Evolutionary conservation across 2,113 vertebrate genomes (phyloP).

Genomic region (Indicator maculatus): DNA sequence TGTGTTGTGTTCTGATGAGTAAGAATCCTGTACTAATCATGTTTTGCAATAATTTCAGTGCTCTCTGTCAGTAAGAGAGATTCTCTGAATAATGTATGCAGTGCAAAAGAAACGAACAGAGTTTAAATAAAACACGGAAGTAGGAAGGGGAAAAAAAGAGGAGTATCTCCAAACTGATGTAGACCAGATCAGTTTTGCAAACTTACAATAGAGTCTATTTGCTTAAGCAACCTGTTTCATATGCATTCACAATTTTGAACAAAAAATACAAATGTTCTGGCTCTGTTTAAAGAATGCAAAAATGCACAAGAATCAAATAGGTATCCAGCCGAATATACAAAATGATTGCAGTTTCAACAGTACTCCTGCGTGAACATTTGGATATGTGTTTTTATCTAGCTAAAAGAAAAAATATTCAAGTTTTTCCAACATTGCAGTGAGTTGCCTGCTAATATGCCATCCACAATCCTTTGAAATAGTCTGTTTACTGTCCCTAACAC

Average conservation of each 20-base stretch:
- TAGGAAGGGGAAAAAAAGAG: background rate
- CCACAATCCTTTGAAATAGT: background rate
- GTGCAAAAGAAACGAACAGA: constrained; percentile 33
- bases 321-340: background rate
- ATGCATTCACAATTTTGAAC: background rate
- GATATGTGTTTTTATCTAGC: background rate
- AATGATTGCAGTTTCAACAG: background rate
- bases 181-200: constrained; percentile 27
- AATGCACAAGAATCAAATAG: background rate
- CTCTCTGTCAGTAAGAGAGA: constrained; percentile 30
- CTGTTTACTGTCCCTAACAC: constrained; percentile 16
- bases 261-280: background rate
- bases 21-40: constrained; percentile 53
- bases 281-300: background rate
- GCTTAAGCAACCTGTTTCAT: background rate
- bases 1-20: constrained; percentile 53
- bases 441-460: background rate
- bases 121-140: constrained; percentile 15
- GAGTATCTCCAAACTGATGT: background rate
- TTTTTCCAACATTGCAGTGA: background rate
- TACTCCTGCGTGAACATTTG: background rate
- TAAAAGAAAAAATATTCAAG: background rate
- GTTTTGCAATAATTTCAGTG: constrained; percentile 61
- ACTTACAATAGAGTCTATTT: background rate
- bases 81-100: constrained; percentile 53